phyloP scores from a whole-genome alignment of 2,797 vertebrate species.

The Sphenodon punctatus region DNA sequence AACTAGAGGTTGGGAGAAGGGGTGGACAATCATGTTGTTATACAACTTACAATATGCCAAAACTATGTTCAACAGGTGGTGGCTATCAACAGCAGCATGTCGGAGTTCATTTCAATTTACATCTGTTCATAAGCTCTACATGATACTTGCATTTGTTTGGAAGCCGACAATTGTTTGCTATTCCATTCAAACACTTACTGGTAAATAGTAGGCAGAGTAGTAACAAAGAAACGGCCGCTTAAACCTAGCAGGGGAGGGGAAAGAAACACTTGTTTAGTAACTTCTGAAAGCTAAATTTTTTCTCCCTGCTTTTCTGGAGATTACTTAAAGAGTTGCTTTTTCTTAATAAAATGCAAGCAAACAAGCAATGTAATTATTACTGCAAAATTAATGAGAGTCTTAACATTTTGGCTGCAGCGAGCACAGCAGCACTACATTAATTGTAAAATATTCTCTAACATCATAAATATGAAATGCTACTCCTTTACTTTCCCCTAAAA shows the following conservation, averaged over 20 bases:
- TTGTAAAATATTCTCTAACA: background rate
- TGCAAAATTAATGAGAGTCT: background rate
- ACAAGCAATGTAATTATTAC: background rate
- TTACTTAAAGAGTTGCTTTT: background rate
- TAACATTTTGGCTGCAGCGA: background rate
- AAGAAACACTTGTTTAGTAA: background rate
- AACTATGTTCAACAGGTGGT: background rate
- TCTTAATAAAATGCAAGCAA: background rate
- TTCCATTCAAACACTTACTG: conserved; percentile 11
- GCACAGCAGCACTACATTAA: background rate
- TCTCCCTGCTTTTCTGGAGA: conserved; percentile 13
- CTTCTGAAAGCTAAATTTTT: background rate
- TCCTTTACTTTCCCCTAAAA: no score
- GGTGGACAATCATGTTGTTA: accelerated
- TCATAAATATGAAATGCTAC: background rate
- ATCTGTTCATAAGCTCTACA: background rate
- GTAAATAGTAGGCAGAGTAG: conserved; percentile 79
- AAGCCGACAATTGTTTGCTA: background rate
- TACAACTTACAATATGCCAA: background rate
- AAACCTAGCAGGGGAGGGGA: conserved; percentile 72
- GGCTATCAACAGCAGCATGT: background rate
- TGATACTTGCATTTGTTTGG: background rate
- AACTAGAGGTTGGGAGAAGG: background rate
- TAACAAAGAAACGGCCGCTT: conserved; percentile 88
- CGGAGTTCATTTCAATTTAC: background rate